phyloP scores from a whole-genome alignment of 2,797 vertebrate species.

The Erethizon dorsatum region DNA sequence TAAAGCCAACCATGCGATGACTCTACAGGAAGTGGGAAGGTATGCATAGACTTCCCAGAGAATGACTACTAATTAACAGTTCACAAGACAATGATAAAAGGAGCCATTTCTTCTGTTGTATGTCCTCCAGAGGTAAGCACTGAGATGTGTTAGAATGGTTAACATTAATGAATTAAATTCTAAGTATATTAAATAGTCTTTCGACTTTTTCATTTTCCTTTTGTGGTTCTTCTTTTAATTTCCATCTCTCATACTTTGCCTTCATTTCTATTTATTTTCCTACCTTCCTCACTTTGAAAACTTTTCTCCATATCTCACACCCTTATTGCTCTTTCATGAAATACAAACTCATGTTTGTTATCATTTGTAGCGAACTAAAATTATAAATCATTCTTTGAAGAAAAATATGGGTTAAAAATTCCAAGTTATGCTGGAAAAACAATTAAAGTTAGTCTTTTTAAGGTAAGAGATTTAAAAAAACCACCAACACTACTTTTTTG shows the following conservation, averaged over 20 bases:
- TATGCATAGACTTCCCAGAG: neutral
- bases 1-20: neutral
- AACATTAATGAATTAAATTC: neutral
- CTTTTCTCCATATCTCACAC: neutral
- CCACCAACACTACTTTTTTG: neutral
- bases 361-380: neutral
- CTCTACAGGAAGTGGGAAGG: neutral
- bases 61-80: neutral
- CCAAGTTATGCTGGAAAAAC: constrained; percentile 1
- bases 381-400: neutral
- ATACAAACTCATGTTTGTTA: neutral
- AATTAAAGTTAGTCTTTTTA: constrained; percentile 47
- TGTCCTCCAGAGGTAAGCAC: neutral
- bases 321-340: neutral
- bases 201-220: neutral
- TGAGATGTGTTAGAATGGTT: too few species aligned
- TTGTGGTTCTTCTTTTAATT: neutral
- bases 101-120: neutral
- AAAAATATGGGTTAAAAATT: constrained; percentile 15
- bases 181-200: neutral
- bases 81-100: neutral
- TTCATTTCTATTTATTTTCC: neutral
- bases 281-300: neutral
- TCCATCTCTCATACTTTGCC: neutral
- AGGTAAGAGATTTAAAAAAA: neutral